These are phyloP conservation scores for Diabrotica balteata DNA, from an alignment of 2,888 invertebrate species.

Conservation along the genomic window DNA sequence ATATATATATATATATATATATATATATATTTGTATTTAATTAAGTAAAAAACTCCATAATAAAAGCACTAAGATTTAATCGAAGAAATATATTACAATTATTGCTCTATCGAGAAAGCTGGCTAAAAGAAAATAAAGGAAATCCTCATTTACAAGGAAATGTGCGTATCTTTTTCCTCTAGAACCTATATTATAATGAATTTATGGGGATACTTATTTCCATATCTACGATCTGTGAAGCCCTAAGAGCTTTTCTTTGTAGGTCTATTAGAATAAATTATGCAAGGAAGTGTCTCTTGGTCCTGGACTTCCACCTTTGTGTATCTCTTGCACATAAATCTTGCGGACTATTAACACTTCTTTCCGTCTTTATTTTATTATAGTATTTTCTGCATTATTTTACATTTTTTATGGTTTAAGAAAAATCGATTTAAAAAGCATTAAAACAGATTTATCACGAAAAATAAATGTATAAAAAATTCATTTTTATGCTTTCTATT, in stretches of 20 bases:
- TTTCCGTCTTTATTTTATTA: no score
- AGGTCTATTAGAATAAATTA: constrained; percentile 24
- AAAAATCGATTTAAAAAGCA: no score
- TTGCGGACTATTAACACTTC: constrained; percentile 19
- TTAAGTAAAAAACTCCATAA: no score
- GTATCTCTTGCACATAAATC: constrained; percentile 21
- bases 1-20: no score
- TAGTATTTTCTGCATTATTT: no score
- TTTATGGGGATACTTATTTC: constrained; percentile 20
- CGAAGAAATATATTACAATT: no score
- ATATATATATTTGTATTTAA: no score
- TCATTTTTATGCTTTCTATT: no score
- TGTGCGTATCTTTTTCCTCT: constrained; percentile 11
- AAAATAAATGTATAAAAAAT: no score
- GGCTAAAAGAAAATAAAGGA: constrained; percentile 4
- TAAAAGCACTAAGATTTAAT: no score
- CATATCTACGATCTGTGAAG: constrained; percentile 23
- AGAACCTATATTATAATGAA: constrained; percentile 22
- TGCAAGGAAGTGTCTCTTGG: constrained; percentile 23
- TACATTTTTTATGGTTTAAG: no score
- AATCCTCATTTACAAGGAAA: background rate
- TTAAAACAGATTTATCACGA: no score
- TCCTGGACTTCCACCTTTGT: constrained; percentile 15
- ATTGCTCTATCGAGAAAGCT: background rate
- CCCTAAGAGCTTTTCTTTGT: constrained; percentile 26